These are phyloP conservation scores for Idaea straminata DNA, from an alignment of 2,888 invertebrate species.

Conservation along the genomic window DNA sequence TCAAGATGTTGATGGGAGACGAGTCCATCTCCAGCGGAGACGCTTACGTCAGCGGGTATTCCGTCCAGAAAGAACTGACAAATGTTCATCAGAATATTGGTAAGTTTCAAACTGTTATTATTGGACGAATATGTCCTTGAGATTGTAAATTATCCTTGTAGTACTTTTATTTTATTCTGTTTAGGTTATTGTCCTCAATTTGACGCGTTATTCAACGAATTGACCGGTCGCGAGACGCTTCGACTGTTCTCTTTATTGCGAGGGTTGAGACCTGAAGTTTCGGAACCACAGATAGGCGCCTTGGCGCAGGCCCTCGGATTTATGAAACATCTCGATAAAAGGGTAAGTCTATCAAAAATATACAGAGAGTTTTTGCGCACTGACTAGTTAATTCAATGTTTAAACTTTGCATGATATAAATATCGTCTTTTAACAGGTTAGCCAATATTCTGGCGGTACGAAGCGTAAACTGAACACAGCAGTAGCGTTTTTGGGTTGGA, in stretches of 20 bases:
- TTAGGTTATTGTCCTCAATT: conserved; percentile 88
- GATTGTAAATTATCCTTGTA: background rate
- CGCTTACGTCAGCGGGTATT: conserved; percentile 83
- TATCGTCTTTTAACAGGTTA: conserved; percentile 50
- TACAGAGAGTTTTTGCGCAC: background rate
- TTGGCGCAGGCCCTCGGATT: conserved; percentile 82
- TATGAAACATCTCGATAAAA: conserved; percentile 81
- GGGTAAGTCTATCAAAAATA: conserved; percentile 37
- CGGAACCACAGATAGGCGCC: conserved; percentile 51
- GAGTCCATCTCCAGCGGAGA: conserved; percentile 85
- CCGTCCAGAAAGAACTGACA: conserved; percentile 75
- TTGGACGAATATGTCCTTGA: background rate
- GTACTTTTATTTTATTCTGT: conserved; percentile 7
- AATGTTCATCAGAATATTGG: conserved; percentile 82
- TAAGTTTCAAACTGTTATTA: conserved; percentile 31
- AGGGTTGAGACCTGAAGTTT: conserved; percentile 72
- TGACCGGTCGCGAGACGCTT: conserved; percentile 85
- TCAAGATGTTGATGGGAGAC: conserved; percentile 94
- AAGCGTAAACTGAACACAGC: conserved; percentile 87
- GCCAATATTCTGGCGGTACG: conserved; percentile 85
- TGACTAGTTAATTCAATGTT: background rate
- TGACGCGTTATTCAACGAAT: conserved; percentile 85
- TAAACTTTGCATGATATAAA: background rate
- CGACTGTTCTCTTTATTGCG: conserved; percentile 83
- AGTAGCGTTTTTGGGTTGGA: conserved; percentile 84